Percentiles rank a stretch among this genome's conserved stretches.
Conservation (phyloP, 1,140 invertebrate genomes). For the Teleogryllus occipitalis region DNA sequence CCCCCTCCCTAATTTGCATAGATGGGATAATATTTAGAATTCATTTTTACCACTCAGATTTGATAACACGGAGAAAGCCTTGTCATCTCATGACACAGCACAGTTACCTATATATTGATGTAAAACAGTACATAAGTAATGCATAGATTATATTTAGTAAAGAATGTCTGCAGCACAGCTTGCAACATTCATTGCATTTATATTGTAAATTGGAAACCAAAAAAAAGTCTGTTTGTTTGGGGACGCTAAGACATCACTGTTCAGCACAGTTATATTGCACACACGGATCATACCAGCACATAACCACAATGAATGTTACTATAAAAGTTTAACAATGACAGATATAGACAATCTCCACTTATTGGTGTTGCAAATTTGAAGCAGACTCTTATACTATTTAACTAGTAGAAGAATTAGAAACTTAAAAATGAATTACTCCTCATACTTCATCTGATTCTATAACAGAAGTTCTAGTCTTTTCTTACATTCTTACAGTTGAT, state of each 20-base stretch:
- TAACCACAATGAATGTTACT: not conserved
- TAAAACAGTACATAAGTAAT: not conserved
- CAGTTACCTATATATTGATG: not conserved
- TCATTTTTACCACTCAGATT: not conserved
- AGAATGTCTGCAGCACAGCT: not conserved
- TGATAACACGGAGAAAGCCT: not conserved
- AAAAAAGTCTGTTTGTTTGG: not conserved
- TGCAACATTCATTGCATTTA: not conserved
- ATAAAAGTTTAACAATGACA: slow-evolving; percentile 6
- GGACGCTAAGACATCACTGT: not conserved
- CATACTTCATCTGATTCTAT: no score
- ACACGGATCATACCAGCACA: not conserved
- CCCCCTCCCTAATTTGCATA: not conserved
- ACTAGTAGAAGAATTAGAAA: not conserved
- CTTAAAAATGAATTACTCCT: no score
- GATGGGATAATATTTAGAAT: not conserved
- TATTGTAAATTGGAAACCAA: not conserved
- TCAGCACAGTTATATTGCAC: not conserved
- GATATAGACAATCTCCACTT: not conserved
- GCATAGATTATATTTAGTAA: not conserved
- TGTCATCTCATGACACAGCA: not conserved
- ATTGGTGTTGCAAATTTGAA: not conserved
- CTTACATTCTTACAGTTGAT: no score
- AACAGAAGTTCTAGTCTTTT: no score
- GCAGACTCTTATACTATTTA: not conserved